Evolutionary conservation across 1,140 invertebrate species (phyloP).

Genomic region (Hyles euphorbiae): DNA sequence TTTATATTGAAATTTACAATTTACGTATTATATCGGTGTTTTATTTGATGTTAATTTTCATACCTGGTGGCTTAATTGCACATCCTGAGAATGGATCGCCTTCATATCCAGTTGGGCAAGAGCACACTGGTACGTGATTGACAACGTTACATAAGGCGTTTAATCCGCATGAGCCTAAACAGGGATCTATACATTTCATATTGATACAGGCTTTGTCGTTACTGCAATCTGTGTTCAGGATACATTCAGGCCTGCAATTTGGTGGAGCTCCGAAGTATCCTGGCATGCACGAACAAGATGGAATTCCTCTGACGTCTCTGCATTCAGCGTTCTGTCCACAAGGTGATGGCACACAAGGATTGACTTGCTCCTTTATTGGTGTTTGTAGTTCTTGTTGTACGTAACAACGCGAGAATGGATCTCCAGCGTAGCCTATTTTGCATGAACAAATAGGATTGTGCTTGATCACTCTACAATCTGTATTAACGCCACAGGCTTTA

Average conservation of each 20-base stretch:
- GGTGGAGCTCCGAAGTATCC: conserved; percentile 84
- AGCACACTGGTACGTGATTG: conserved; percentile 87
- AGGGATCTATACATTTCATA: conserved; percentile 90
- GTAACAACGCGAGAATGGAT: conserved; percentile 82
- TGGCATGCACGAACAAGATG: conserved; percentile 84
- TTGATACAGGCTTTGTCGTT: conserved; percentile 88
- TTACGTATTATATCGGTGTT: not conserved
- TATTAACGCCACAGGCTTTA: conserved; percentile 77
- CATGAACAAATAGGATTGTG: conserved; percentile 87
- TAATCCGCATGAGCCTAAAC: conserved; percentile 87
- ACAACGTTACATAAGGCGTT: conserved; percentile 87
- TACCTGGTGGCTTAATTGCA: conserved; percentile 75
- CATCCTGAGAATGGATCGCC: conserved; percentile 85
- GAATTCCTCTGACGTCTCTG: conserved; percentile 83
- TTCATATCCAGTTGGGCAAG: conserved; percentile 81
- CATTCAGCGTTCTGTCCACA: conserved; percentile 91
- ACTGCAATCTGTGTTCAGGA: conserved; percentile 86
- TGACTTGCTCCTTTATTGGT: conserved; percentile 36
- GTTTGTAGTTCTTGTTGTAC: conserved; percentile 41
- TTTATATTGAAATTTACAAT: not conserved
- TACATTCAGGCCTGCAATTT: conserved; percentile 87
- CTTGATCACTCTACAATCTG: conserved; percentile 80
- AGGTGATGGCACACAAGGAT: conserved; percentile 86
- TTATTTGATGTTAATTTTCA: too few species aligned
- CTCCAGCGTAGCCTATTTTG: conserved; percentile 79